A percentile compares a stretch with the other conserved stretches of the same genome.
Evolutionary conservation across 2,797 vertebrate species (phyloP).

Genomic region (Anas bahamensis): DNA sequence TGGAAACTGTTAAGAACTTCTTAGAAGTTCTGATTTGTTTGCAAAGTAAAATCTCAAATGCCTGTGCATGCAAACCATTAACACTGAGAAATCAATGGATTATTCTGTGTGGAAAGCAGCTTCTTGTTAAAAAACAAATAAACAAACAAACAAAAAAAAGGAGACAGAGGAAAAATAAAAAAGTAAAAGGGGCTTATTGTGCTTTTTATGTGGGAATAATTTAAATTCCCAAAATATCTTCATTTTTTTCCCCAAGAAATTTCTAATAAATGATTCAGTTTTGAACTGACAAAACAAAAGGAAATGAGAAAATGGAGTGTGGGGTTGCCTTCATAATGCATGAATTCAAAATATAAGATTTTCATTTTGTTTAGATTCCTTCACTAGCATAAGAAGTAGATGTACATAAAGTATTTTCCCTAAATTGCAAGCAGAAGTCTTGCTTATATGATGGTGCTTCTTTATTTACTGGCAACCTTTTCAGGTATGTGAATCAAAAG

Average conservation of each 20-base stretch:
- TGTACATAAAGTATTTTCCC: neutral
- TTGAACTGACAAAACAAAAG: neutral
- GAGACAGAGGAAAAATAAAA: too few species aligned
- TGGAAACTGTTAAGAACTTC: neutral
- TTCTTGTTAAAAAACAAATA: neutral
- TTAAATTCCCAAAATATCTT: neutral
- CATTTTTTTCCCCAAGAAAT: neutral
- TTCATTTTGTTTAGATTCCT: neutral
- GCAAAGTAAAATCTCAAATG: neutral
- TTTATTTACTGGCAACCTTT: conserved; percentile 11
- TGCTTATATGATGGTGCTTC: neutral
- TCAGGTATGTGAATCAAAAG: neutral
- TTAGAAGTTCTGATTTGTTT: neutral
- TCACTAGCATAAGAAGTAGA: neutral
- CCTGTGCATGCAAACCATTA: neutral
- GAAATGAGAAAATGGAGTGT: neutral
- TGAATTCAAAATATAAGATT: neutral
- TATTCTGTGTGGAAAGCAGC: neutral
- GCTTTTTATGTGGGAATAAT: neutral
- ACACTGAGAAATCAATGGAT: neutral
- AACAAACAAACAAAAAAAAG: too few species aligned
- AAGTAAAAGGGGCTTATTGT: neutral
- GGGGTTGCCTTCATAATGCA: neutral
- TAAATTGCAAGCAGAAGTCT: neutral
- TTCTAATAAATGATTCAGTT: neutral